A percentile compares a stretch with the other conserved stretches of the same genome.
phyloP scores from a whole-genome alignment of 2,888 invertebrate species.

The Nemoura dubitans region DNA sequence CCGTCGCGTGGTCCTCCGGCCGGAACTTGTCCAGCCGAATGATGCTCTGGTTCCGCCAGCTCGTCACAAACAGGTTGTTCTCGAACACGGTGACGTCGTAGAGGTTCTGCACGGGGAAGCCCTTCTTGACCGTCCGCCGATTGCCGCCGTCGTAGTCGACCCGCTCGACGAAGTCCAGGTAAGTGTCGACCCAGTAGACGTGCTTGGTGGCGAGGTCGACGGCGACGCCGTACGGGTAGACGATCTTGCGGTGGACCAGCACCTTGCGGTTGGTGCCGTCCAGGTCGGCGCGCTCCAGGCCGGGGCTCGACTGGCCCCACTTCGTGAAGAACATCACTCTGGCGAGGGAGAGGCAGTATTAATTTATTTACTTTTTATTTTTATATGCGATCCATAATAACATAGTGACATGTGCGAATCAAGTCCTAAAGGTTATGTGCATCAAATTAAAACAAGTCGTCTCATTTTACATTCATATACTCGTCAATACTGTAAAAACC shows the following conservation, averaged over 20 bases:
- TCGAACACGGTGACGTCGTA: constrained; percentile 79
- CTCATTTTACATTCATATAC: too few species aligned
- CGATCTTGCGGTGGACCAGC: constrained; percentile 75
- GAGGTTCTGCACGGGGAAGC: constrained; percentile 69
- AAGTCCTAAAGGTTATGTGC: too few species aligned
- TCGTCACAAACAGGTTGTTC: constrained; percentile 76
- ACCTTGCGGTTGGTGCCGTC: constrained; percentile 69
- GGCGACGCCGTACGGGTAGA: constrained; percentile 79
- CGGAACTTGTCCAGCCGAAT: constrained; percentile 69
- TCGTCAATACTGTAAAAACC: too few species aligned
- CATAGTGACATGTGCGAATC: background rate
- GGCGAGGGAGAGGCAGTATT: constrained; percentile 48
- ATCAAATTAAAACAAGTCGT: too few species aligned
- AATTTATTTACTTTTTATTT: background rate
- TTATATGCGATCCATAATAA: background rate
- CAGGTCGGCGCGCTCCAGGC: constrained; percentile 71
- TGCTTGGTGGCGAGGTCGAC: constrained; percentile 75
- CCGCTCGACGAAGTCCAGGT: constrained; percentile 80
- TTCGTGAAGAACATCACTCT: constrained; percentile 81
- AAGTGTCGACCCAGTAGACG: constrained; percentile 84
- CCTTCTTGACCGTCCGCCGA: constrained; percentile 68
- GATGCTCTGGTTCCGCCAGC: constrained; percentile 74
- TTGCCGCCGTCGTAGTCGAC: constrained; percentile 77
- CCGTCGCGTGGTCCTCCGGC: constrained; percentile 61
- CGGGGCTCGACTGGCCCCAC: constrained; percentile 72